Percentiles rank a stretch among this genome's conserved stretches.
Conservation (phyloP, 2,797 vertebrate species). For the Orientallactaga sibirica region DNA sequence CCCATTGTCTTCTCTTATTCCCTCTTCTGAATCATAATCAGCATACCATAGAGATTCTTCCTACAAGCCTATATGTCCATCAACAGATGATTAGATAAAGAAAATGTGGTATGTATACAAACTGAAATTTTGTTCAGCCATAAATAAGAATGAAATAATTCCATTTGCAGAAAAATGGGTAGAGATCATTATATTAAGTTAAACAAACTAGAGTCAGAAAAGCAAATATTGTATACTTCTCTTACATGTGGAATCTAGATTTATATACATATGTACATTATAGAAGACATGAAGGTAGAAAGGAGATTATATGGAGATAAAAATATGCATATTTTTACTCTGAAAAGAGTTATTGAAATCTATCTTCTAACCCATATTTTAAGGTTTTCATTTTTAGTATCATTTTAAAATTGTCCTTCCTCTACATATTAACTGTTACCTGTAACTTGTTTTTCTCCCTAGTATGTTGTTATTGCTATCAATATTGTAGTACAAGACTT, state of each 20-base stretch:
- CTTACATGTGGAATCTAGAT: not conserved
- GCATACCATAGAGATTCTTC: no score
- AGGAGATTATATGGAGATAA: not conserved
- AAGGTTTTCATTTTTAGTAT: slow-evolving; percentile 9
- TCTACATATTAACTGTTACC: not conserved
- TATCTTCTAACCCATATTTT: not conserved
- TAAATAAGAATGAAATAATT: no score
- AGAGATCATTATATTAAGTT: no score
- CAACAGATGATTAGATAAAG: no score
- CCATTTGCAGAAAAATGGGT: no score
- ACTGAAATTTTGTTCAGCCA: no score
- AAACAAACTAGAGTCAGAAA: no score
- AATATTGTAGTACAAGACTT: slow-evolving; percentile 32
- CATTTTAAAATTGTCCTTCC: not conserved
- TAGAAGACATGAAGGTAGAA: not conserved
- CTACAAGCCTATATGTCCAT: no score
- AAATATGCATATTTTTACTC: not conserved
- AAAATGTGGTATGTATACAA: no score
- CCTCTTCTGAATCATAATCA: no score
- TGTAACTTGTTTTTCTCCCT: slow-evolving; percentile 26
- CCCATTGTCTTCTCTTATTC: no score
- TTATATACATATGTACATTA: not conserved
- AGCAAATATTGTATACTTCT: not conserved
- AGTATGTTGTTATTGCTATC: slow-evolving; percentile 9
- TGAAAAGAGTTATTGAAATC: slow-evolving; percentile 33